Base-by-base conservation (phyloP, 2,888 invertebrate species). In the Drosophila histrio region DNA sequence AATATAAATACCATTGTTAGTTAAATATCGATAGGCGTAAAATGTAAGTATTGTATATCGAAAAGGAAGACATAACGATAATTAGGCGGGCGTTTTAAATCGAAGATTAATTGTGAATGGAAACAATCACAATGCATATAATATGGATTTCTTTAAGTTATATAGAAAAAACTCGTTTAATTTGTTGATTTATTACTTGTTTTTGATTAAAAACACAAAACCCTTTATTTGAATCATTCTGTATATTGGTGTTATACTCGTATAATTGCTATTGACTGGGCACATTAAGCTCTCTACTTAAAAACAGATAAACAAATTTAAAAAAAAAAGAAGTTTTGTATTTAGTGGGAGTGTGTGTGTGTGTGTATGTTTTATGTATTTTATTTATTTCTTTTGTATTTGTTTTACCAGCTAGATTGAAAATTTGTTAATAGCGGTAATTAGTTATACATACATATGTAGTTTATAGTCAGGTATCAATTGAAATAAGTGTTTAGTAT, bases 201-300 rank as follows among this genome's bases (percentile, higher is more conserved):
- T 43, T 57, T 70, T 30, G 46, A 62, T 71, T 61, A 71, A 68
- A 80, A 72, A 75, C 72, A 65, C 77, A 62, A 58, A 58, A 22
- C 64, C 41, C 49, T 75, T 84, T 80, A 84, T 84, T 74, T 81
- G 75, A 65, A 74, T 84, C 57, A 74, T 70, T 82, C 74, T 79
- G 77, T 80, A 80, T 80, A 80, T 80, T 84, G 81, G 79, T 80
- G 84, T 84, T 80, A 75, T 70, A 70, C 74, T 41, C 38, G 38
- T 52, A 41, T 39, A 41, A 59, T 49, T 77, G 83, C 82, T 82
- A 82, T 83, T 82, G 80, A 86, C 84, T 80, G 87, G 84, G 84
- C 87, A 82, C 81, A 79, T 86, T 83, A 82, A 82, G 82, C 82
- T 82, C 82, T 75, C 87, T 82, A 82, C 82, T 86, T 86, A 74